These are phyloP conservation scores for Phaedon cochleariae DNA, from an alignment of 2,888 invertebrate species.

Conservation along the genomic window DNA sequence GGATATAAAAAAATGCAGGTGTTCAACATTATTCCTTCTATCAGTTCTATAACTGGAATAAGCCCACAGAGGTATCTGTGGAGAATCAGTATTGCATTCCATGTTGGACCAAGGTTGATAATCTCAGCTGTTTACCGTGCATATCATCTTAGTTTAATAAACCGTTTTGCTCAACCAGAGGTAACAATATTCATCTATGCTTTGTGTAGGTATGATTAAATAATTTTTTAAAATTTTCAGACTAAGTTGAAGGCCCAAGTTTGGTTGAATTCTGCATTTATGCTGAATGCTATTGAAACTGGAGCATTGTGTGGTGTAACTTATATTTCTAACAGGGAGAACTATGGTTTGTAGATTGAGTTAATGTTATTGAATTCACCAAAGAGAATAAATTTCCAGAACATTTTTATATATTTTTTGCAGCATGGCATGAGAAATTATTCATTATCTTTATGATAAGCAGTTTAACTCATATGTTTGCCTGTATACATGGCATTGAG, in stretches of 20 bases:
- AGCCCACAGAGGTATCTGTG: conserved; percentile 93
- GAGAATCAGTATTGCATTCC: conserved; percentile 91
- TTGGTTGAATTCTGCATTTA: conserved; percentile 77
- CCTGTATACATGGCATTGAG: conserved; percentile 69
- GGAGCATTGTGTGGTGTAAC: conserved; percentile 89
- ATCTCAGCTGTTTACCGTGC: conserved; percentile 88
- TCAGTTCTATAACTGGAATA: conserved; percentile 94
- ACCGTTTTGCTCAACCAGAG: conserved; percentile 66
- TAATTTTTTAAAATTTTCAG: conserved; percentile 55
- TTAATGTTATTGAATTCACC: conserved; percentile 64
- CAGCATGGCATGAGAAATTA: conserved; percentile 89
- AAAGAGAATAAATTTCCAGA: conserved; percentile 2
- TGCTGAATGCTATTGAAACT: conserved; percentile 86
- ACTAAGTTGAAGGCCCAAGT: conserved; percentile 66
- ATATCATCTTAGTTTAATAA: conserved; percentile 77
- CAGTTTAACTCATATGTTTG: conserved; percentile 84
- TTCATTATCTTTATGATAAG: conserved; percentile 91
- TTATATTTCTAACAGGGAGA: conserved; percentile 93
- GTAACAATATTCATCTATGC: conserved; percentile 50
- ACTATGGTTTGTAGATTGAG: conserved; percentile 79
- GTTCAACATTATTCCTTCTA: conserved; percentile 92
- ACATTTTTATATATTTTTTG: conserved; percentile 54
- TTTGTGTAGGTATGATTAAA: too few relatives aligned
- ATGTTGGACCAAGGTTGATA: conserved; percentile 88
- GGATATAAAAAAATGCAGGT: conserved; percentile 73